Evolutionary conservation across 2,113 vertebrate species (phyloP), one percentile per base, ranked within the genome.

Genomic region (Ceyx cyanopectus): DNA sequence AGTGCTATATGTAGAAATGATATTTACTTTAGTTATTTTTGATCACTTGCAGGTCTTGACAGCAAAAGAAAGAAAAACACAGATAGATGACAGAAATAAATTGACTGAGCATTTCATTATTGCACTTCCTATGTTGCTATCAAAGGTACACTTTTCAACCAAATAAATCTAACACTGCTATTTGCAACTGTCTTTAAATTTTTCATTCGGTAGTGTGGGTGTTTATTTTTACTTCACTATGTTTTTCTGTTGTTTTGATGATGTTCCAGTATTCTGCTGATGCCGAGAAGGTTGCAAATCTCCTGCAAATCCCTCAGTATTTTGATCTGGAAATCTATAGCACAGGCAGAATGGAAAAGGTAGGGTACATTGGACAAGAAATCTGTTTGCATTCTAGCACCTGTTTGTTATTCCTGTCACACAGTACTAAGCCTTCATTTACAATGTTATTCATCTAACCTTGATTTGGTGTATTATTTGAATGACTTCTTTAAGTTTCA

Each of bases 241-340:
- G 30, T 41, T 63, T 54, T 30, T 75, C 18, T 66, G 88, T 88
- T 85, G 21, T 88, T 93, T 95, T 45, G 46, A 20, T 66, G 50
- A 70, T 53, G 81, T 88, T 95, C 32, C 89, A 99, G 99, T 99
- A 99, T 94, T 99, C 99, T 21, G 99, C 98, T 21, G 99, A 99
- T 87, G 98, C 99, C 0, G 99, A 99, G 98, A 99, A 99, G 91
- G 99, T 99, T 67, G 99, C 99, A 93, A 99, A 99, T 96, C 98
- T 99, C 94, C 98, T 99, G 90, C 99, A 99, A 90, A 99, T 99
- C 95, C 99, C 99, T 68, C 99, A 99, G 94, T 99, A 97, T 97
- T 99, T 99, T 91, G 99, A 99, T 97, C 98, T 99, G 96, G 99
- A 99, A 91, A 99, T 99, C 94, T 99, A 99, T 95, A 99, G 99